Evolutionary conservation across 1,140 invertebrate genomes (phyloP), one percentile per base, ranked within the genome.

Genomic region (Oreohelix idahoensis): DNA sequence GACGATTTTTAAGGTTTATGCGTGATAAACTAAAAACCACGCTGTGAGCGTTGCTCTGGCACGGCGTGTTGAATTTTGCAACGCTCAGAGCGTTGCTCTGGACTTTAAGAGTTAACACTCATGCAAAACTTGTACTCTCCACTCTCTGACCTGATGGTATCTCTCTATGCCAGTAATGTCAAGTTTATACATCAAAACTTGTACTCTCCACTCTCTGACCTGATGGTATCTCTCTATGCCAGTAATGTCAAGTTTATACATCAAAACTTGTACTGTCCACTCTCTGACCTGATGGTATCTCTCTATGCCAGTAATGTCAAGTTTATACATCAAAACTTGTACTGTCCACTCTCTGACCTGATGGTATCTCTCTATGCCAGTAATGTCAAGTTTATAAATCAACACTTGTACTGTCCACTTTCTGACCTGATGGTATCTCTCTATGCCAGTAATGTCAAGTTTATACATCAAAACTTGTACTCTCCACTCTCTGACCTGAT

Each of bases 211-310:
- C 45, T 49, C 10, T 17, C 45, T 51, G 17, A 53, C 39, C 58
- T 95, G 95, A 85, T 93, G 91, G 86, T 95, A 96, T 85, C 94
- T 94, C 53, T 94, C 93, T 69, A 85, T 80, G 51, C 94, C 94
- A 85, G 92, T 88, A 69, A 92, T 93, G 63, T 93, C 92, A 49
- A 49, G 45, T 11, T 11, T 8, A 49, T 49, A 8, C 8, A 49
- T 49, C 17, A 8, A 49, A 49, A 49, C 8, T 49, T 49, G 17
- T 17, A 49, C 17, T 8, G 8, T 17, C 45, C 45, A 11, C 45
- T 49, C 10, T 58, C 51, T 63, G 20, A 63, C 45, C 66, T 95
- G 95, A 85, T 93, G 91, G 86, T 95, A 96, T 85, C 94, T 94
- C 53, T 94, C 93, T 69, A 85, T 79, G 49, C 94, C 94, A 84